Base-by-base conservation (phyloP, 2,888 invertebrate genomes). In the Amiota communis region DNA sequence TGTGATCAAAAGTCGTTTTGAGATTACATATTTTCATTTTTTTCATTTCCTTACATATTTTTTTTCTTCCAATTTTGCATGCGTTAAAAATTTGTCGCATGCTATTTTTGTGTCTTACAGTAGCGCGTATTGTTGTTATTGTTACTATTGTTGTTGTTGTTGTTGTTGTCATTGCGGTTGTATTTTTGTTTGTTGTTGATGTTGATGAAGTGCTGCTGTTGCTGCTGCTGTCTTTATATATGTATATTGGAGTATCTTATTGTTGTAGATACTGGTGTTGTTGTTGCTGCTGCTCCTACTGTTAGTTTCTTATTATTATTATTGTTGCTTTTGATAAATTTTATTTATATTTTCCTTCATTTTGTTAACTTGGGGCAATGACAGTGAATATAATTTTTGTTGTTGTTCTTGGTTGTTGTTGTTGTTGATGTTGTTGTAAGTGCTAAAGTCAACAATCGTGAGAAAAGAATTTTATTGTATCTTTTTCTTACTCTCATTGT, bases 401-500 rank as follows among this genome's bases (percentile, higher is more conserved):
- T 73, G 64, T 67, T 65, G 46, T 75, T 72, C 63, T 70, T 64
- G 53, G 59, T 67, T 69, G 49, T 79, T 77, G 76, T 77, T 83
- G 74, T 78, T 80, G n/a, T n/a, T n/a, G n/a, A n/a, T n/a, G n/a
- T n/a, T 80, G 78, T 78, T 80, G 84, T 83, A 86, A 86, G 82
- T 85, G 84, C 80, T 86, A 85, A 59, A 81, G 82, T 85, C 81
- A 86, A 85, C 85, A 85, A 86, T 86, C 86, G 86, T 86, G 86
- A 86, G 86, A 86, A 86, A 86, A 86, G 86, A 86, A 86, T 85
- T 86, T 82, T 83, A 84, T 80, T 80, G 81, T 36, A 36, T 36
- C 36, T 36, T 36, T 36, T 36, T 36, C 36, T 36, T 36, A 36
- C 84, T 79, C 81, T 83, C 71, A 64, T 70, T 23, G 17, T 57